Evolutionary conservation across 37 sponge, comb jelly and placozoan genomes (phyloP), one percentile per base, ranked within the genome.

Genomic region (Amphimedon queenslandica): DNA sequence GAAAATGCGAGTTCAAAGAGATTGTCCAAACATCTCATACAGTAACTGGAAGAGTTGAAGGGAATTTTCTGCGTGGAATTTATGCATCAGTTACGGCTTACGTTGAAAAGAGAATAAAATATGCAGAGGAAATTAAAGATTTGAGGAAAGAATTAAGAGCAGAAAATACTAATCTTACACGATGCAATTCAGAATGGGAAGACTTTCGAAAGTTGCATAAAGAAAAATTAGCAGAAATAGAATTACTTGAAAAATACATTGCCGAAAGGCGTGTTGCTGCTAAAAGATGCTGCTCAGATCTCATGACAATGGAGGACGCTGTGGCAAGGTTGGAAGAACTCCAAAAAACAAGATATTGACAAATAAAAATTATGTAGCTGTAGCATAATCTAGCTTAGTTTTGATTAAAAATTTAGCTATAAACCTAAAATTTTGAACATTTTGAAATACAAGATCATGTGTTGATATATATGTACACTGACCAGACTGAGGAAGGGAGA

Each of bases 31-130:
- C n/a, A 5, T 47, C 63, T 1, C 32, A 64, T 75, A 25, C 36
- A 1, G 65, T 67, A 1, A 11, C 56, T 66, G 78, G 78, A 23
- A 28, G 30, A 28, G 56, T 77, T 2, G 55, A 55, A 20, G 69
- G 78, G 3, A 35, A 51, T 35, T 67, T 67, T 38, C 64, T 67
- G 68, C 68, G 78, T 55, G 78, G 78, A 33, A 58, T 77, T 16
- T 67, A 53, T 51, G 78, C 68, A 32, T 18, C 27, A 34, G 37
- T 77, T 34, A 67, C 30, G 30, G 1, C 66, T 2, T 3, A 65
- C 3, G 40, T 43, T 24, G 40, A 13, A 38, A 77, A 77, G 36
- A 29, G 40, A 27, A 36, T 37, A 2, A 77, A 55, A 33, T 34
- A 67, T 34, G n/a, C 40, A 3, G 57, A 66, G 24, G n/a, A n/a